Evolutionary conservation across 2,888 invertebrate genomes (phyloP).

Genomic region (Synanthedon tipuliformis): DNA sequence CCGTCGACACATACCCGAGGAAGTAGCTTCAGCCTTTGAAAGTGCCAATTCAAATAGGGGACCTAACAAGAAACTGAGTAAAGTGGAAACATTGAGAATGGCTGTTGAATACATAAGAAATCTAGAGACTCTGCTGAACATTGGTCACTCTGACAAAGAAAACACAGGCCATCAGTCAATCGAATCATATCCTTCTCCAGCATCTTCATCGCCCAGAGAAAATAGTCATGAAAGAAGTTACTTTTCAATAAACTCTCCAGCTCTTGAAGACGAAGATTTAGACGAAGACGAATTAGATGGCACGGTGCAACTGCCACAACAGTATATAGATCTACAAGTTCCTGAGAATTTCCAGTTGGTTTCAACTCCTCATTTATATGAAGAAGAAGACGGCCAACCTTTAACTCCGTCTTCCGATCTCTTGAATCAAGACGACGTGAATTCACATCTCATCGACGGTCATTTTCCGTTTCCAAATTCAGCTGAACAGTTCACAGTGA

Average conservation of each 20-base stretch:
- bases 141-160: constrained; percentile 72
- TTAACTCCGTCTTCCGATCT: constrained; percentile 63
- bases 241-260: constrained; percentile 54
- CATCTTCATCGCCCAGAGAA: constrained; percentile 61
- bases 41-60: constrained; percentile 75
- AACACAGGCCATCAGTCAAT: constrained; percentile 46
- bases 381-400: constrained; percentile 74
- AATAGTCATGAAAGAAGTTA: constrained; percentile 67
- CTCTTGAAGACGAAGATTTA: constrained; percentile 54
- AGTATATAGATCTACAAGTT: constrained; percentile 71
- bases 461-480: constrained; percentile 64
- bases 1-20: constrained; percentile 86
- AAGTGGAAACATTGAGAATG: constrained; percentile 90
- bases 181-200: constrained; percentile 64
- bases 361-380: constrained; percentile 67
- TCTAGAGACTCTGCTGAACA: constrained; percentile 79
- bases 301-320: constrained; percentile 58
- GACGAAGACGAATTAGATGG: constrained; percentile 59
- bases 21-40: constrained; percentile 79
- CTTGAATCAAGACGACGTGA: constrained; percentile 60
- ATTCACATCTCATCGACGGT: constrained; percentile 56
- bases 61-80: constrained; percentile 82
- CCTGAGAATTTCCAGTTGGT: constrained; percentile 75
- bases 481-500: constrained; percentile 64
- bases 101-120: constrained; percentile 91